These are phyloP conservation scores for Eueides isabella DNA, from an alignment of 1,140 invertebrate genomes.

Conservation along the genomic window DNA sequence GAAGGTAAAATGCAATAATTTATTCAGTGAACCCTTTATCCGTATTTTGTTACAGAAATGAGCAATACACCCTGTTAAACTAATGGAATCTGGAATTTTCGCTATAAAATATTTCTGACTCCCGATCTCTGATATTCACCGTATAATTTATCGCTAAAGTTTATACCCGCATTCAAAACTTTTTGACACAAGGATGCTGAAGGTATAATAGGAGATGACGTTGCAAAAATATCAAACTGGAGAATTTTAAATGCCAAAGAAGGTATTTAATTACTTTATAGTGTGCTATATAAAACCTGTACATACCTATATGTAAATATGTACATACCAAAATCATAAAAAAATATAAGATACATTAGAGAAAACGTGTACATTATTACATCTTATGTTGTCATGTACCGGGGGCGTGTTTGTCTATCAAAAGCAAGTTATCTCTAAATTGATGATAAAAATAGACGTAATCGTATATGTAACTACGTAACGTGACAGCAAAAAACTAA, in stretches of 20 bases:
- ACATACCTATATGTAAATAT: too few relatives aligned
- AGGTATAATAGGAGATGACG: neutral
- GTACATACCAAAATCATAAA: too few relatives aligned
- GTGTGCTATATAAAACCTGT: neutral
- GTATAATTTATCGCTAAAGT: conserved; percentile 20
- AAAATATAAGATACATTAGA: neutral
- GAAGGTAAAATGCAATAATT: conserved; percentile 26
- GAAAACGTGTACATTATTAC: too few relatives aligned
- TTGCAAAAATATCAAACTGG: neutral
- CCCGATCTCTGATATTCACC: conserved; percentile 1
- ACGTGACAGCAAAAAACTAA: neutral
- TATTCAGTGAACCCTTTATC: conserved; percentile 27
- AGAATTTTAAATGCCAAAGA: neutral
- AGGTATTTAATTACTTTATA: neutral
- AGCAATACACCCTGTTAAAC: conserved; percentile 30
- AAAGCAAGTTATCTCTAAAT: conserved; percentile 23
- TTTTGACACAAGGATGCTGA: conserved; percentile 20
- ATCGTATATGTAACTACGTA: conserved; percentile 10
- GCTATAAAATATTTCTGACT: conserved; percentile 34
- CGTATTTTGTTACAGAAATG: conserved; percentile 23
- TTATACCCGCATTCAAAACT: conserved; percentile 5
- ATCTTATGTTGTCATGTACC: conserved; percentile 17
- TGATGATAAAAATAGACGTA: too few relatives aligned
- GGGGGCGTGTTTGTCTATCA: conserved; percentile 23
- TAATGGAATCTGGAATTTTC: conserved; percentile 33